Percentiles rank a stretch among this genome's conserved stretches.
These are phyloP conservation scores for Buphagus erythrorhynchus DNA, from an alignment of 2,797 vertebrate species.

Conservation along the genomic window DNA sequence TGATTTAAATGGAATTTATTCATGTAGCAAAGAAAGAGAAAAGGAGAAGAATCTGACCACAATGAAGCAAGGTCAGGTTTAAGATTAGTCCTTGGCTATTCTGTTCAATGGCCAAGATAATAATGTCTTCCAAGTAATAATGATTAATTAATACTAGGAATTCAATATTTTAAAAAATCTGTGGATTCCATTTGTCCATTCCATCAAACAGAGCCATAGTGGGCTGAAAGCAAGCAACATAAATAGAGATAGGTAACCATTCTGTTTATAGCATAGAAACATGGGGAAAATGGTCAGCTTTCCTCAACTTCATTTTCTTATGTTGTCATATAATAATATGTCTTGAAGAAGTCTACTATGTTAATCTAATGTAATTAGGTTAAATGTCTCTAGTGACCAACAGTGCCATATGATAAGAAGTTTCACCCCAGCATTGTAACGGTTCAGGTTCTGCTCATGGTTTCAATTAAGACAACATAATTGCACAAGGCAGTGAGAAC, in stretches of 20 bases:
- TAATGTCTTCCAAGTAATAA: not conserved
- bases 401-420: not conserved
- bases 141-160: slow-evolving; percentile 8
- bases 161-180: not conserved
- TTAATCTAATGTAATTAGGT: slow-evolving; percentile 73
- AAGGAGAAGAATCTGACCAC: not conserved
- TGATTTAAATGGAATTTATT: not conserved
- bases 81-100: not conserved
- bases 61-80: not conserved
- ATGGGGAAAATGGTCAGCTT: not conserved
- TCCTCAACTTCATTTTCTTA: slow-evolving; percentile 14
- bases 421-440: slow-evolving; percentile 58
- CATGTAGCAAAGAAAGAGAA: not conserved
- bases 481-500: not conserved
- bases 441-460: slow-evolving; percentile 38
- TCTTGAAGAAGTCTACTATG: slow-evolving; percentile 50
- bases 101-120: not conserved
- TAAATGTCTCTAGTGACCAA: slow-evolving; percentile 67
- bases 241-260: not conserved
- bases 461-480: slow-evolving; percentile 54
- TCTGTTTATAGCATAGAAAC: not conserved
- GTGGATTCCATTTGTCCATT: not conserved
- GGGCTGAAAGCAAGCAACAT: not conserved
- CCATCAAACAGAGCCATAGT: not conserved
- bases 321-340: slow-evolving; percentile 24